Evolutionary conservation across 2,888 invertebrate genomes (phyloP), one percentile per base, ranked within the genome.

Genomic region (Xylota segnis): DNA sequence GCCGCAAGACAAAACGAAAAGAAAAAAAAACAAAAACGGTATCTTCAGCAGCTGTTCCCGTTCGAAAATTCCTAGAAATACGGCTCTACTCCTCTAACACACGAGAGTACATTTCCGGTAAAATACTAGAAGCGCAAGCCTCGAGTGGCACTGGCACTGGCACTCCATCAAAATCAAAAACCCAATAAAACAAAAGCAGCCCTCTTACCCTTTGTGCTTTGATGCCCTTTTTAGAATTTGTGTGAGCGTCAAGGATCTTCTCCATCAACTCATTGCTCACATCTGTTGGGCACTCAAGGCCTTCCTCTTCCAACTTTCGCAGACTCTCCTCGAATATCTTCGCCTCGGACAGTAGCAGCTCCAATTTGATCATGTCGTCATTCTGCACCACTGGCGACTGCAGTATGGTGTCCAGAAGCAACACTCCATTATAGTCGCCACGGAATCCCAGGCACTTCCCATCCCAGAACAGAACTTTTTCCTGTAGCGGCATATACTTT

Each of bases 351-450:
- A 97, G 93, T 72, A 97, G 95, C 88, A 98, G 94, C 92, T 98
- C 98, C 88, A 98, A 93, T 91, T 95, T 96, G 88, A 98, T 95
- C 89, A 94, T 93, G 90, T 97, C 96, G 89, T 97, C 96, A 66
- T 95, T 94, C 89, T 95, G 95, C 65, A 94, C 93, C 84, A 97
- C 94, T 65, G 97, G 96, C 84, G 96, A 95, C 93, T 98, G 98
- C 79, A 98, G 93, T 89, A 97, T 96, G 66, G 98, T 97, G 91
- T 98, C 97, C 89, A 98, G 93, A 77, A 98, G 93, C 68, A 98
- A 93, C 71, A 98, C 97, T 86, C 98, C 98, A 93, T 97, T 98
- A 92, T 98, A 97, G 92, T 98, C 98, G 74, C 96, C 96, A 82
- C 98, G 95, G 84, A 97, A 95, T 87, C 97, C 97, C 88, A 98